Evolutionary conservation across 2,797 vertebrate species (phyloP), one percentile per base, ranked within the genome.

Genomic region (Gadopsis marmoratus): DNA sequence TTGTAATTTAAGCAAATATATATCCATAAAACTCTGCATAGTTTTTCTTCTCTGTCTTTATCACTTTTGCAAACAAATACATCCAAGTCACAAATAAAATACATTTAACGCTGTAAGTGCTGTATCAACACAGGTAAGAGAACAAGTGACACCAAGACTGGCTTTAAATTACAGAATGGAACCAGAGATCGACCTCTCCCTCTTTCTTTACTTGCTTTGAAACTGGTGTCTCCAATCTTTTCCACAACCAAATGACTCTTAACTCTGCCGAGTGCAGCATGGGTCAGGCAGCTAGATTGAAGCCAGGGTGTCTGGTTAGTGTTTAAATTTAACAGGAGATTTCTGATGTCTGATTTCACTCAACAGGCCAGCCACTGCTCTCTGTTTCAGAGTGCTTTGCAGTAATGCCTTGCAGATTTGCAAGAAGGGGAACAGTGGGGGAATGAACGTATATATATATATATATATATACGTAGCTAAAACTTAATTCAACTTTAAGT

Each of bases 301-400:
- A 86, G 89, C 74, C 88, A 79, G 91, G 63, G 89, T 82, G 84
- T 94, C 95, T 95, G 95, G 93, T 94, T 93, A 94, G 87, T 93
- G 94, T 95, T 93, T 77, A 67, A 78, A 74, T 89, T 86, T 66
- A 89, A 88, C 90, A 83, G 86, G 76, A 91, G 86, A 93, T 89
- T 88, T 93, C 90, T 90, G 82, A 95, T 89, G 88, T 94, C 90
- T 93, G 88, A 94, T 92, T 94, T 92, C 88, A 92, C 76, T 89
- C 86, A 91, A 72, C 78, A 75, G 56, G 61, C 81, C 79, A 85
- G 78, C 41, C 51, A 1, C 83, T 76, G 51, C 72, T 83, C 78
- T 83, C 76, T 64, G 55, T 82, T 86, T 82, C 76, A 76, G 50
- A 73, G 60, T 71, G 50, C 70, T 63, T 84, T 76, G 61, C 64